Conservation (phyloP, 2,888 invertebrate genomes). For the Heteromurus nitidus region DNA sequence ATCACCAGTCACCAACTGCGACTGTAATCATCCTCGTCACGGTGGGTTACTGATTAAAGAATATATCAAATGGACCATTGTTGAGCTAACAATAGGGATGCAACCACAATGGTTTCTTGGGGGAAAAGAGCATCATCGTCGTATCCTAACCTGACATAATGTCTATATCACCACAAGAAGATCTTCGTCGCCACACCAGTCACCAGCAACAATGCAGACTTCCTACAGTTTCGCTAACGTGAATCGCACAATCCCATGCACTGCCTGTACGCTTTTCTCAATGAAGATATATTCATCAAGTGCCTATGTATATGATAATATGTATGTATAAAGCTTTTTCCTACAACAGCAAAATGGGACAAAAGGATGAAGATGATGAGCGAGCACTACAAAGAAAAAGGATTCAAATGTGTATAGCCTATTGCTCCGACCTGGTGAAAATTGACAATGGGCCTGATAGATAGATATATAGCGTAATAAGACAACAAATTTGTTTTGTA, state of each 20-base stretch:
- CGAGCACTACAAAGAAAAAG: too few species aligned
- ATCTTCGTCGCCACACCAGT: background rate
- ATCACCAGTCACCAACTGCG: background rate
- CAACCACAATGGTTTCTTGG: background rate
- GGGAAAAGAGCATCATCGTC: background rate
- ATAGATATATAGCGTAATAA: too few species aligned
- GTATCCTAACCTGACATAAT: background rate
- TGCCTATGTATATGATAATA: too few species aligned
- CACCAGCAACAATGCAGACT: background rate
- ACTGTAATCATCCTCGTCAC: slow-evolving; percentile 45
- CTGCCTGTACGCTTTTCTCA: too few species aligned
- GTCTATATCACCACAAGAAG: background rate
- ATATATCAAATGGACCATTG: slow-evolving; percentile 26
- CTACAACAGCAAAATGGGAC: background rate
- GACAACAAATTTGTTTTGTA: too few species aligned
- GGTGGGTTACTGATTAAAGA: slow-evolving; percentile 43
- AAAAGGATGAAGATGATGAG: too few species aligned
- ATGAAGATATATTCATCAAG: too few species aligned
- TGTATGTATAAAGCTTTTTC: background rate
- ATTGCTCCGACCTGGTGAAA: too few species aligned
- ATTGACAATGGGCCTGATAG: too few species aligned
- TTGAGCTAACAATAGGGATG: slow-evolving; percentile 24
- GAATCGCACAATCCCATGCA: background rate
- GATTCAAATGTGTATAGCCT: too few species aligned
- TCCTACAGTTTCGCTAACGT: background rate